phyloP scores from a whole-genome alignment of 2,888 invertebrate genomes.

The Calephelis perditalis region DNA sequence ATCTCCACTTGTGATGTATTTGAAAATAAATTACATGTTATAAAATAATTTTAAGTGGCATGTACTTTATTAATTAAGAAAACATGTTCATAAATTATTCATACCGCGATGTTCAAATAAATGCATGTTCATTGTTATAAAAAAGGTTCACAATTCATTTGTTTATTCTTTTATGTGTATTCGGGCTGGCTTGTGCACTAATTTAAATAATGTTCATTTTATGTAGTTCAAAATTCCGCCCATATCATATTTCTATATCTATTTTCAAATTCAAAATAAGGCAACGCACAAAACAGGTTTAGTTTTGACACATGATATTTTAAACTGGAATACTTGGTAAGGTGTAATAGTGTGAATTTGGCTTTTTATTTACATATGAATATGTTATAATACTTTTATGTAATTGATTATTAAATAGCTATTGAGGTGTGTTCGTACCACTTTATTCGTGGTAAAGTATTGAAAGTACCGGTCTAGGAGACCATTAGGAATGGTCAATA shows the following conservation, averaged over 20 bases:
- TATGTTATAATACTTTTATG: no score
- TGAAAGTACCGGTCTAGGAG: no score
- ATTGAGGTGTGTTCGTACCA: no score
- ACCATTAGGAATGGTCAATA: no score
- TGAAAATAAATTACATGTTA: background rate
- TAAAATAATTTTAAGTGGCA: conserved; percentile 3
- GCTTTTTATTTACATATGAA: no score
- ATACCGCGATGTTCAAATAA: conserved; percentile 1
- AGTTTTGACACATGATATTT: no score
- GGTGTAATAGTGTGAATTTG: no score
- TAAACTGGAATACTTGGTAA: no score
- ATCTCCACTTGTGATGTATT: background rate
- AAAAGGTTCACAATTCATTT: conserved; percentile 13
- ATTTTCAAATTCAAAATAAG: background rate
- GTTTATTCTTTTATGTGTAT: conserved; percentile 6
- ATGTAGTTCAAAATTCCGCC: conserved; percentile 1
- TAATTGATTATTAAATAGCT: no score
- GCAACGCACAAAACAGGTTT: no score
- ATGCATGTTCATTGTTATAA: conserved; percentile 13
- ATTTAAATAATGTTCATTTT: conserved; percentile 3
- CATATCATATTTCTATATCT: background rate
- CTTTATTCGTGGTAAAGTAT: no score
- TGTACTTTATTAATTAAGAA: conserved; percentile 11
- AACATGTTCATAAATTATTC: conserved; percentile 13
- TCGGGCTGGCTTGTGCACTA: conserved; percentile 3